Evolutionary conservation across 2,888 invertebrate species (phyloP), one percentile per base, ranked within the genome.

Genomic region (Melanargia galathea): DNA sequence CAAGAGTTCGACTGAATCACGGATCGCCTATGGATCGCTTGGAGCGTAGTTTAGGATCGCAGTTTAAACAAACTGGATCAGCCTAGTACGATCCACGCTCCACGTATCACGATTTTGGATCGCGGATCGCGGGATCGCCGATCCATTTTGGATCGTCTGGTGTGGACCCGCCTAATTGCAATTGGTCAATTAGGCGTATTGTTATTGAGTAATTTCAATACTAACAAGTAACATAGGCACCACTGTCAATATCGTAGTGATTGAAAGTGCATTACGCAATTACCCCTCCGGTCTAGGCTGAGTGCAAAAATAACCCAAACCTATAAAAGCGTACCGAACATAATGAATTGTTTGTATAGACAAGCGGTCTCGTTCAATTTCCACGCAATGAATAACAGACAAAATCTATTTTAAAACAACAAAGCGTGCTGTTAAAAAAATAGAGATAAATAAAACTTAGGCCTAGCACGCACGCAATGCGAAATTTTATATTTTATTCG

Each of bases 361-460:
- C 63, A 56, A 65, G 51, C 56, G 46, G 45, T 60, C 45, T 59
- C 55, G 59, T 65, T 56, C 54, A 65, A 62, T 46, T 22, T 56
- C 38, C 35, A 51, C 13, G 46, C 38, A 43, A 46, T 52, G 20
- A 43, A 48, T n/a, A n/a, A 49, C 30, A 38, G 51, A 59, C 16
- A 56, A 18, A 60, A 57, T 67, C 65, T 67, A 69, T 67, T 67
- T 69, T 62, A 48, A 64, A 35, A 62, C 49, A 60, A 64, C 55
- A 66, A 66, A 57, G 61, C 48, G 56, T n/a, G 63, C 52, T 49
- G 13, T 43, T 54, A 20, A 26, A 51, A 35, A 55, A 55, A 56
- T n/a, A n/a, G n/a, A n/a, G n/a, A n/a, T n/a, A n/a, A n/a, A n/a
- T n/a, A n/a, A n/a, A n/a, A n/a, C n/a, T n/a, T n/a, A n/a, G n/a